A percentile compares a stretch with the other conserved stretches of the same genome.
Conservation (phyloP, 2,888 invertebrate genomes). For the Pterostichus madidus region DNA sequence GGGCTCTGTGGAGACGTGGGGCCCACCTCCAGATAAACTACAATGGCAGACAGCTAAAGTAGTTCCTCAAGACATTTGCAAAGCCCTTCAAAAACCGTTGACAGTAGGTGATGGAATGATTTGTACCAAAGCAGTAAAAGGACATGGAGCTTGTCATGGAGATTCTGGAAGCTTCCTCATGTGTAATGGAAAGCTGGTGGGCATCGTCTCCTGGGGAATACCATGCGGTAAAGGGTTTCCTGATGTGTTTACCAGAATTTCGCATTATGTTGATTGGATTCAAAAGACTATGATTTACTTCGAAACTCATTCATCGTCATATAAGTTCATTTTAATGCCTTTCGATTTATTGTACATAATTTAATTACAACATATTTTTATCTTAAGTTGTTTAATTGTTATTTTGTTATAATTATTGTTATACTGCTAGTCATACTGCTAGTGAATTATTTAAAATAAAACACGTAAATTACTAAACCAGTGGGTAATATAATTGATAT, state of each 20-base stretch:
- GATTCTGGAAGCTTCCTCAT: constrained; percentile 43
- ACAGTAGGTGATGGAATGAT: constrained; percentile 34
- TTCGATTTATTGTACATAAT: too few species aligned
- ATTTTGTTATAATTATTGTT: too few species aligned
- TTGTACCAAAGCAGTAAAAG: constrained; percentile 51
- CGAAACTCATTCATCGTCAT: too few species aligned
- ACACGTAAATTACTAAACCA: too few species aligned
- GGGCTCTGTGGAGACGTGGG: background rate
- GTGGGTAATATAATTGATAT: too few species aligned
- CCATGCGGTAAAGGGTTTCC: constrained; percentile 11
- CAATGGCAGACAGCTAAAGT: background rate
- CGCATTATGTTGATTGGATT: constrained; percentile 1
- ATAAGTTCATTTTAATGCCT: too few species aligned
- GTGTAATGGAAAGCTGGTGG: constrained; percentile 27
- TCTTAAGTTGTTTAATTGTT: too few species aligned
- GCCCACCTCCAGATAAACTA: background rate
- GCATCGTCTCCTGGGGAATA: constrained; percentile 52
- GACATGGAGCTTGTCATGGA: constrained; percentile 66
- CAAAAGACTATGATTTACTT: background rate
- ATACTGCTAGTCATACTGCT: too few species aligned
- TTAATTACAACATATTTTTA: too few species aligned
- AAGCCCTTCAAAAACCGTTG: background rate
- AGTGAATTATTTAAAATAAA: too few species aligned
- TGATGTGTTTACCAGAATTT: constrained; percentile 14
- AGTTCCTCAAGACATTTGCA: background rate